A percentile compares a stretch with the other conserved stretches of the same genome.
Conservation (phyloP, 2,797 vertebrate species). For the Astyanax mexicanus region DNA sequence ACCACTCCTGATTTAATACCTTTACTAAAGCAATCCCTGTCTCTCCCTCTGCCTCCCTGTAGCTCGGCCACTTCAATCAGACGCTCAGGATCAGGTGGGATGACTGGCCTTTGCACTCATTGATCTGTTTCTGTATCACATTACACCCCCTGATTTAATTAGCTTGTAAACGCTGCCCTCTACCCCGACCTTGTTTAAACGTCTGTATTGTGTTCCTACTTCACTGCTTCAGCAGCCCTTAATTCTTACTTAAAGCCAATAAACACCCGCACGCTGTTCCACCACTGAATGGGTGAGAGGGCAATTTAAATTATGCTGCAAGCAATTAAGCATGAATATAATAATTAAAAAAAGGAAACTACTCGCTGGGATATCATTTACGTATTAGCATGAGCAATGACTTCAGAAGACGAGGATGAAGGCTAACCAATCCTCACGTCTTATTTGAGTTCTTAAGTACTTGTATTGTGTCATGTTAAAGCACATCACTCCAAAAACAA, state of each 20-base stretch:
- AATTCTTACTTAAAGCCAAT: constrained; percentile 19
- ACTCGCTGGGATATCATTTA: constrained; percentile 2
- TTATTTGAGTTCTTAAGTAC: not conserved
- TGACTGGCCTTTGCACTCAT: constrained; percentile 4
- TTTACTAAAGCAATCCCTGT: not conserved
- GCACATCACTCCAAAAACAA: not conserved
- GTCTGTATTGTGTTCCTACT: constrained; percentile 7
- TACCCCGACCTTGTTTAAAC: constrained; percentile 30
- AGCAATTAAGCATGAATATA: constrained; percentile 34
- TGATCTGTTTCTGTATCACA: constrained; percentile 21
- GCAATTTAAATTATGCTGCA: constrained; percentile 15
- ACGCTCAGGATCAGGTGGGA: constrained; percentile 2
- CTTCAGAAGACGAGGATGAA: not conserved
- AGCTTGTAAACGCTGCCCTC: not conserved
- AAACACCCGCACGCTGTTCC: constrained; percentile 18
- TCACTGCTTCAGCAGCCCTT: constrained; percentile 7
- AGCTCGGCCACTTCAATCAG: not conserved
- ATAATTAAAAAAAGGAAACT: constrained; percentile 34
- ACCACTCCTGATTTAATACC: not conserved
- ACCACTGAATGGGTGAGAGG: constrained; percentile 12
- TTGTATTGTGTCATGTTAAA: not conserved
- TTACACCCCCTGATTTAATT: constrained; percentile 35
- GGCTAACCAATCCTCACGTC: not conserved
- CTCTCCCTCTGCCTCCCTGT: not conserved
- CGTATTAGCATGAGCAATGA: not conserved